phyloP scores from a whole-genome alignment of 2,113 vertebrate species.

The Sylvietta virens region DNA sequence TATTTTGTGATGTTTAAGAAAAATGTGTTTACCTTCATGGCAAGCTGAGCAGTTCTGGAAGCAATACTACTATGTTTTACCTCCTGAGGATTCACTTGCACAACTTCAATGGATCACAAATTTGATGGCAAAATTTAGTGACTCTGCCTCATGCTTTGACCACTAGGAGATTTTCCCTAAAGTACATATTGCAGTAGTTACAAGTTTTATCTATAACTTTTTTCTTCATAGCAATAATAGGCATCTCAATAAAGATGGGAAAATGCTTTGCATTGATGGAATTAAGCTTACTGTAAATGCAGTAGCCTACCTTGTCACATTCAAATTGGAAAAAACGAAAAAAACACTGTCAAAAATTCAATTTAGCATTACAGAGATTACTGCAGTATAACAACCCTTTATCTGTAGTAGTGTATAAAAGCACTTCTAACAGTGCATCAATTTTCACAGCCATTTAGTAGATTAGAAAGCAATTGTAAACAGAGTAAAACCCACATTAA shows the following conservation, averaged over 20 bases:
- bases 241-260: conserved; percentile 40
- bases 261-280: conserved; percentile 31
- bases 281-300: conserved; percentile 59
- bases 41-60: background rate
- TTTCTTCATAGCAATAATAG: background rate
- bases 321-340: conserved; percentile 53
- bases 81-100: background rate
- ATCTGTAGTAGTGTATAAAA: conserved; percentile 72
- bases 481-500: conserved; percentile 77
- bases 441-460: conserved; percentile 82
- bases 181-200: background rate
- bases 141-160: background rate
- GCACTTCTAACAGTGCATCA: conserved; percentile 75
- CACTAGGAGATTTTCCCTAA: background rate
- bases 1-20: background rate
- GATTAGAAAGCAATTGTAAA: conserved; percentile 84
- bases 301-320: conserved; percentile 45
- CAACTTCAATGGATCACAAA: background rate
- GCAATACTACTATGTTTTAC: background rate
- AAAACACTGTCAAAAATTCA: conserved; percentile 68
- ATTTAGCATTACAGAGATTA: conserved; percentile 69
- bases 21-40: background rate
- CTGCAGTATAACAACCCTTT: conserved; percentile 60
- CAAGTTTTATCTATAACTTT: background rate
- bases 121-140: background rate